Percentiles rank a stretch among this genome's conserved stretches.
Conservation (phyloP, 1,140 invertebrate species). For the Drosophila guanche region DNA sequence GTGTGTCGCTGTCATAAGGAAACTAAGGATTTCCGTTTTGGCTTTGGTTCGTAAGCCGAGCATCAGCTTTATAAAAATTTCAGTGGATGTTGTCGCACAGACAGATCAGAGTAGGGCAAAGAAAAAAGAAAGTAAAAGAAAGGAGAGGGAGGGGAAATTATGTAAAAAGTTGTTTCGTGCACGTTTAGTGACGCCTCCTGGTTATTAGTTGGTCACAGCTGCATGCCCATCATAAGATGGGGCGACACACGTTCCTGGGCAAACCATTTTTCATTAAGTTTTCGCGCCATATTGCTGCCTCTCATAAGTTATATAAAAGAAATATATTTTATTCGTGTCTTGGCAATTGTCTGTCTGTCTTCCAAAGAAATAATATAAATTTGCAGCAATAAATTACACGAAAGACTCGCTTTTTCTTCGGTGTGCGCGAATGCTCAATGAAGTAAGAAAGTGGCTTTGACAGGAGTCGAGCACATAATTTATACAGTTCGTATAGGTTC, state of each 20-base stretch:
- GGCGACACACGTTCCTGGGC: constrained; percentile 29
- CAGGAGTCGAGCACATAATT: constrained; percentile 45
- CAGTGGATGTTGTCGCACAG: constrained; percentile 50
- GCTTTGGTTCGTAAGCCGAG: constrained; percentile 47
- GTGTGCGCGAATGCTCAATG: constrained; percentile 42
- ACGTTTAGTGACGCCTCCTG: constrained; percentile 44
- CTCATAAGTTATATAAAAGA: constrained; percentile 43
- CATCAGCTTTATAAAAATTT: constrained; percentile 60
- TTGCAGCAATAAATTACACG: constrained; percentile 60
- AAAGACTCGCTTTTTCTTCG: constrained; percentile 2
- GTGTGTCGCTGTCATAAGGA: constrained; percentile 64
- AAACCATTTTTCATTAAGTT: constrained; percentile 76
- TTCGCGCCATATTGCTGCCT: constrained; percentile 67
- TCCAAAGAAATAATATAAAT: constrained; percentile 55
- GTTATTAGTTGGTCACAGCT: constrained; percentile 70
- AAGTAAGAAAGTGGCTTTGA: constrained; percentile 52
- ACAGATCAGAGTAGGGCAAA: constrained; percentile 7
- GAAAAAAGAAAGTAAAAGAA: constrained; percentile 14
- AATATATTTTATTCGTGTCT: constrained; percentile 64
- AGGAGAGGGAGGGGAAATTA: constrained; percentile 52
- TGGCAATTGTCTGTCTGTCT: constrained; percentile 60
- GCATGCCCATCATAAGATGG: constrained; percentile 20
- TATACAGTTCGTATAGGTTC: constrained; percentile 31
- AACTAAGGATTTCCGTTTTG: constrained; percentile 66
- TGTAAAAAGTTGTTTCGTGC: constrained; percentile 62